Evolutionary conservation across 2,888 invertebrate species (phyloP), one percentile per base, ranked within the genome.

Genomic region (Xanthorhoe designata): DNA sequence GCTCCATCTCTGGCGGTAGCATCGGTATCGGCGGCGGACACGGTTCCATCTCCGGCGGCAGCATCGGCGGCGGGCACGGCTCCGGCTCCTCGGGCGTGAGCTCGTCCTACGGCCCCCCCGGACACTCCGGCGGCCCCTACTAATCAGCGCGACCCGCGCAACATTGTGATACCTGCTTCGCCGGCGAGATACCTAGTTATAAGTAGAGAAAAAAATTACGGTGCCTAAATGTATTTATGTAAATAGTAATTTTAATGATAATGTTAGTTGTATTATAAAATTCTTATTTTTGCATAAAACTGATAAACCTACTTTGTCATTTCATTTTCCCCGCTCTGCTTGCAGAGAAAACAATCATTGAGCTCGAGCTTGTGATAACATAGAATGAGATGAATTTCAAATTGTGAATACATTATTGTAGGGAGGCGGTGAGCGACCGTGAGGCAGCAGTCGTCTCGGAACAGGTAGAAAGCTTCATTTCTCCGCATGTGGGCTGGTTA

Each of bases 91-190:
- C 82, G 42, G 89, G 89, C 66, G 94, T 94, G 80, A 94, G 94
- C 93, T 83, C 94, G 78, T 94, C 92, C 72, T 96, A 96, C 90
- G 96, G 96, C 69, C 94, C 95, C 81, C 96, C 96, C 80, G 95
- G 94, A 71, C 95, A 94, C 81, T 95, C 96, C 81, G 96, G 96
- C 81, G 96, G 96, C 83, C 96, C 96, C 72, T 96, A 96, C 86
- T 94, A 95, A 88, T 80, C 74, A 75, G 81, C 82, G 86, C 87
- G 71, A 71, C 64, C 69, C 68, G 55, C 70, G 86, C 86, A 82
- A 6, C 83, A 86, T 86, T 92, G 93, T 92, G 92, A 92, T 93
- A 93, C 87, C 90, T 90, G 91, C 88, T 89, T 81, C 84, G 92
- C 89, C 91, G 91, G 91, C 92, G 91, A 90, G 86, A 88, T 86